Conservation (phyloP, 2,797 vertebrate species). For the Sebastes vulpes region DNA sequence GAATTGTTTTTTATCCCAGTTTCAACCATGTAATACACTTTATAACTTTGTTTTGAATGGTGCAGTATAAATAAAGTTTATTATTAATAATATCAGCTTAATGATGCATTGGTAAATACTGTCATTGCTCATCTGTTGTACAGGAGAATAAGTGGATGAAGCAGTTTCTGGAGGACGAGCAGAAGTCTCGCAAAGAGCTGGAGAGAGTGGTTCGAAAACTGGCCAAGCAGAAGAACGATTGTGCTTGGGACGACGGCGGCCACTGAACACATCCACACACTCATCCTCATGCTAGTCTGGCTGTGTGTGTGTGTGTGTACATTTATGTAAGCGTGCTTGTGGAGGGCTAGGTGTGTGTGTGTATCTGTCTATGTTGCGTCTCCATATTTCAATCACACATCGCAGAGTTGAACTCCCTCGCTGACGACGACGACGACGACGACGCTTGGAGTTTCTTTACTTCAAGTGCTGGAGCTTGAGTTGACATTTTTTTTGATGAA, state of each 20-base stretch:
- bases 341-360: conserved; percentile 13
- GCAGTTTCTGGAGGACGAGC: conserved; percentile 96
- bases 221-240: conserved; percentile 95
- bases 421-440: background rate
- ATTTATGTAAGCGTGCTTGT: background rate
- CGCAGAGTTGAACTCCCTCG: conserved; percentile 24
- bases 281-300: background rate
- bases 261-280: conserved; percentile 81
- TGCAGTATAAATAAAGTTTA: too few relatives aligned
- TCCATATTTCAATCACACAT: conserved; percentile 54
- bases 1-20: too few relatives aligned
- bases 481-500: conserved; percentile 6
- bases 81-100: background rate
- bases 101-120: background rate
- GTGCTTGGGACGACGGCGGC: conserved; percentile 88
- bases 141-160: conserved; percentile 98
- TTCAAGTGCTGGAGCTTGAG: conserved; percentile 31
- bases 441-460: conserved; percentile 10
- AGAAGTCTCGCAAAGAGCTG: conserved; percentile 95
- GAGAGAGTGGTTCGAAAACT: conserved; percentile 94
- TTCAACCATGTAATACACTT: too few relatives aligned
- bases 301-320: background rate
- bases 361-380: conserved; percentile 32
- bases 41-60: too few relatives aligned
- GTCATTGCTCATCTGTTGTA: background rate